These are phyloP conservation scores for Toxotes jaculatrix DNA, from an alignment of 2,113 vertebrate species.

Conservation along the genomic window DNA sequence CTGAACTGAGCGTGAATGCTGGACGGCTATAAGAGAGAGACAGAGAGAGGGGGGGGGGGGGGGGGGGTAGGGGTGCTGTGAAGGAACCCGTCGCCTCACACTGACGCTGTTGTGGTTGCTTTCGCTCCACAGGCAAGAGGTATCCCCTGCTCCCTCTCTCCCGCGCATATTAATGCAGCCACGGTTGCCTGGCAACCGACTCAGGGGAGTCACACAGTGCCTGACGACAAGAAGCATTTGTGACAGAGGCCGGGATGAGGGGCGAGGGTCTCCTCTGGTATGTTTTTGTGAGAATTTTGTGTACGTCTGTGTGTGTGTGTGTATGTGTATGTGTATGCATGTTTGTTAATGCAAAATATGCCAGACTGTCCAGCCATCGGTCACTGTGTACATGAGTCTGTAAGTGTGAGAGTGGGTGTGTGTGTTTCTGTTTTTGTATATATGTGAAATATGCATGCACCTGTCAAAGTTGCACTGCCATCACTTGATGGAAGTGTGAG, in stretches of 20 bases:
- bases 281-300: slow-evolving; percentile 23
- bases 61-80: slow-evolving; percentile 30
- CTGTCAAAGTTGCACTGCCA: neutral
- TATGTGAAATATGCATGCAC: neutral
- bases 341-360: neutral
- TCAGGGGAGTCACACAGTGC: slow-evolving; percentile 86
- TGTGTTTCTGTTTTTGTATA: slow-evolving; percentile 5
- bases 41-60: neutral
- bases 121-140: slow-evolving; percentile 78
- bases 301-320: neutral
- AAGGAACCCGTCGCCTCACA: slow-evolving; percentile 66
- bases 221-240: slow-evolving; percentile 73
- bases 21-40: slow-evolving; percentile 37
- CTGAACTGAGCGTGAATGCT: slow-evolving; percentile 56
- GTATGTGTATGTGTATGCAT: neutral
- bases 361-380: neutral
- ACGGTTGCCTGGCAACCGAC: slow-evolving; percentile 92
- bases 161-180: slow-evolving; percentile 90
- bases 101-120: slow-evolving; percentile 70
- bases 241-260: slow-evolving; percentile 78
- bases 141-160: slow-evolving; percentile 84
- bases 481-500: neutral
- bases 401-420: neutral
- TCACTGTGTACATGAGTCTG: neutral
- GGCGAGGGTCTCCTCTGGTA: slow-evolving; percentile 66